Evolutionary conservation across 2,113 vertebrate genomes (phyloP).

Genomic region (Verasper variegatus): DNA sequence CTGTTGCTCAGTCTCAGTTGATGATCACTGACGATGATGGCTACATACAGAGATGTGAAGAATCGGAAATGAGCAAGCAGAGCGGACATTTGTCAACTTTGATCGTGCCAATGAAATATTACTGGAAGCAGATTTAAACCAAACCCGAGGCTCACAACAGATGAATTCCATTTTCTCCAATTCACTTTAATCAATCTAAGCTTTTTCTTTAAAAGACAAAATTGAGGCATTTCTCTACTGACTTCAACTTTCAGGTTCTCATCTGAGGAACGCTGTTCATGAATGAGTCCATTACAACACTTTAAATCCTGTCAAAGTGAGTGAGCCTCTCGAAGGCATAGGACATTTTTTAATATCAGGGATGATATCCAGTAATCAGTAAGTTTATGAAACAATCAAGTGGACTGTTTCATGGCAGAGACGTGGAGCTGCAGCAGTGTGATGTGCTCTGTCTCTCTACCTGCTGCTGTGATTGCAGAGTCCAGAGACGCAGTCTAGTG

Average conservation of each 20-base stretch:
- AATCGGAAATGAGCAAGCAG: background rate
- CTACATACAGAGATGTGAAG: background rate
- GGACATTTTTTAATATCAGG: background rate
- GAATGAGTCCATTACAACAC: no score
- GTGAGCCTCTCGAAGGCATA: background rate
- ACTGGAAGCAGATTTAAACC: background rate
- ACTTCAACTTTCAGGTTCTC: background rate
- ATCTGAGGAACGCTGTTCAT: background rate
- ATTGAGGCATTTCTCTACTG: background rate
- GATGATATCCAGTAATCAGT: conserved; percentile 15
- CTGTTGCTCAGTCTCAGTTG: background rate
- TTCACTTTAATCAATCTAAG: no score
- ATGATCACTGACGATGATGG: background rate
- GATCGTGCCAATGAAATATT: background rate
- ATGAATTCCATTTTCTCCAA: background rate
- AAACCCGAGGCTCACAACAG: background rate
- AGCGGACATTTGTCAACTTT: background rate
- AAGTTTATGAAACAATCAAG: conserved; percentile 10
- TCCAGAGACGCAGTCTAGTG: conserved; percentile 58
- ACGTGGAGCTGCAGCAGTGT: conserved; percentile 20
- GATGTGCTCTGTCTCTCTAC: background rate
- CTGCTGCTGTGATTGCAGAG: conserved; percentile 54
- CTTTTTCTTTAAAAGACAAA: background rate
- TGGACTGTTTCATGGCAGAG: conserved; percentile 21
- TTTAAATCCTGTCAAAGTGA: background rate